phyloP scores from a whole-genome alignment of 2,888 invertebrate genomes.

The Platycnemis pennipes region DNA sequence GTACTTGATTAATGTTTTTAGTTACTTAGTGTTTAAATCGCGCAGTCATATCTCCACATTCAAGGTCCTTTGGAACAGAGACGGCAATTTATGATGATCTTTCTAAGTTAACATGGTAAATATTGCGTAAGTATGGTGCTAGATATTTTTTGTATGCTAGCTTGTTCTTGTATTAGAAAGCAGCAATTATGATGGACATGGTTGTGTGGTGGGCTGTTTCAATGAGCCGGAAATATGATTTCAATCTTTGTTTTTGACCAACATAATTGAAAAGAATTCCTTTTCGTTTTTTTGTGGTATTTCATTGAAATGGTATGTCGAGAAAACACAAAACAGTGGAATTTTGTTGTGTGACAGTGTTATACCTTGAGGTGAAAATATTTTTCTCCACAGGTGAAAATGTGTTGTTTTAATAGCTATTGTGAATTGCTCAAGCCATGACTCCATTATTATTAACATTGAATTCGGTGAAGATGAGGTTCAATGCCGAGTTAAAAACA shows the following conservation, averaged over 20 bases:
- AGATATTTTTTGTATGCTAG: neutral
- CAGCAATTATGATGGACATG: neutral
- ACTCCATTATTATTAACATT: conserved; percentile 12
- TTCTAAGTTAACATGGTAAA: neutral
- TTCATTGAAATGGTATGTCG: too few species aligned
- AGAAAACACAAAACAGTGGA: too few species aligned
- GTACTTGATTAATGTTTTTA: neutral
- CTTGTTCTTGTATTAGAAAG: neutral
- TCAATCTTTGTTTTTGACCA: neutral
- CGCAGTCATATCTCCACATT: neutral
- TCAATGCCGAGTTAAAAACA: conserved; percentile 9
- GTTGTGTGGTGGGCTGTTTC: neutral
- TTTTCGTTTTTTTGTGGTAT: too few species aligned
- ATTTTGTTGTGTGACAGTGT: too few species aligned
- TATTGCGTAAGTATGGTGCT: neutral
- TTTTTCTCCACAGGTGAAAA: neutral
- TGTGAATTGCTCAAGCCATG: conserved; percentile 12
- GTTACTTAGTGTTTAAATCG: neutral
- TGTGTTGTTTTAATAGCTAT: neutral
- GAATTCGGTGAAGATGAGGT: conserved; percentile 46
- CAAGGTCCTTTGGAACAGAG: neutral
- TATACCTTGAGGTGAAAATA: too few species aligned
- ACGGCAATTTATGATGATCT: neutral
- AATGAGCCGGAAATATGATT: neutral
- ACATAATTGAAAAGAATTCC: neutral